phyloP scores from a whole-genome alignment of 2,113 vertebrate species.

The Odontophorus gujanensis region DNA sequence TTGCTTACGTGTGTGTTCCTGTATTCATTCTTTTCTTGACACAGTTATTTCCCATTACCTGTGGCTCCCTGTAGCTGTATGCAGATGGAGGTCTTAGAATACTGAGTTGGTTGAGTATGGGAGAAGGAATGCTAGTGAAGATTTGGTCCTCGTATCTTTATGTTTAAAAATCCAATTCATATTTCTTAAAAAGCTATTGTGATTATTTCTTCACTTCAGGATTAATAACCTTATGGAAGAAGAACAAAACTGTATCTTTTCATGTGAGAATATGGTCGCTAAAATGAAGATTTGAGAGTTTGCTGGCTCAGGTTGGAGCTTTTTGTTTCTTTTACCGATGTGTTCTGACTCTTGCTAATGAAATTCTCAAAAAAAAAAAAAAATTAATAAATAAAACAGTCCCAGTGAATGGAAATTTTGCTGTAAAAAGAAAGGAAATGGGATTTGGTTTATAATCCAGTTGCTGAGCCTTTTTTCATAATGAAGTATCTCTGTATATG shows the following conservation, averaged over 20 bases:
- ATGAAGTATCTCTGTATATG: not conserved
- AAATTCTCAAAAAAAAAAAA: not conserved
- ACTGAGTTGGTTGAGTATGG: not conserved
- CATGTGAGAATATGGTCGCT: accelerated
- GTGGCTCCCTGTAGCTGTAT: not conserved
- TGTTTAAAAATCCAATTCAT: not conserved
- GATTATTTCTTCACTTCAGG: not conserved
- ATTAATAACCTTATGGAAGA: not conserved
- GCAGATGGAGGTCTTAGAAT: not conserved
- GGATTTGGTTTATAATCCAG: not conserved
- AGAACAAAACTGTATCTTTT: not conserved
- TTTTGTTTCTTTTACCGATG: not conserved
- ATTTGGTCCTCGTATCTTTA: not conserved
- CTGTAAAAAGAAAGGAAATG: not conserved
- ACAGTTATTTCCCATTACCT: accelerated
- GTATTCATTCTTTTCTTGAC: not conserved
- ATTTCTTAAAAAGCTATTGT: not conserved
- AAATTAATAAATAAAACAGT: too few relatives aligned
- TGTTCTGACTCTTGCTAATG: not conserved
- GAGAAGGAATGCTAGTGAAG: not conserved
- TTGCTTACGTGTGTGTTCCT: not conserved
- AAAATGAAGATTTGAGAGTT: not conserved
- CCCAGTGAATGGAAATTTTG: not conserved
- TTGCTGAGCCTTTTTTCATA: not conserved
- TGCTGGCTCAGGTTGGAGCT: not conserved